Base-by-base conservation (phyloP, 2,797 vertebrate genomes). In the Momotus momota region DNA sequence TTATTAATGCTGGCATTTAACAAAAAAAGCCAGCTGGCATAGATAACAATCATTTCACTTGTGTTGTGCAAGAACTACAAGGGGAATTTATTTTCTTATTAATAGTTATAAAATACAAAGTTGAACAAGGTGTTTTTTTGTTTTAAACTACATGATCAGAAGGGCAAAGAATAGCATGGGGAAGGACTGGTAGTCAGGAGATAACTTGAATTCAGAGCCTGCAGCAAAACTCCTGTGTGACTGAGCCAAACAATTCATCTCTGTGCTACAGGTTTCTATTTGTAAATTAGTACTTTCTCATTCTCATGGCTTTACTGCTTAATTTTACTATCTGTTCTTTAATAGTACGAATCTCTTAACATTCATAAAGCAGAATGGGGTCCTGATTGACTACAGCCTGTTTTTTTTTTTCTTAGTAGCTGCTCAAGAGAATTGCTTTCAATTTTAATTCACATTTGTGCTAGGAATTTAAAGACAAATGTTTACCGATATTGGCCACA, bases 1-100 rank as follows among this genome's bases (percentile, higher is more conserved):
- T 77, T 90, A 55, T 72, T 93, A 90, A 71, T 55, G 46, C 12
- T 87, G 61, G 69, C 52, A 94, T 82, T 93, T 93, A 90, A 75
- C 57, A 93, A 79, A 84, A 84, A 72, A 27, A 33, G 62, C 14
- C 95, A 80, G 65, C 81, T 90, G 84, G 65, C 41, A 70, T 20
- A 60, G 12, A 38, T 14, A 84, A 65, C 71, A 88, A 80, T n/a
- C 66, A 27, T 26, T 65, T 81, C 16, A 38, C n/a, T 92, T 69
- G 17, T 51, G 19, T 40, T 55, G 48, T 51, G 48, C 12, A 73
- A 79, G n/a, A 95, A 66, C 43, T 48, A 71, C 35, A 72, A 52
- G 84, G 62, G 43, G 8, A 21, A 41, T 75, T 92, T 78, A n/a
- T 64, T 78, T 91, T 89, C 35, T 82, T 78, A 60, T 29, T 86